Evolutionary conservation across 1,140 invertebrate genomes (phyloP).

Genomic region (Temnothorax nylanderi): DNA sequence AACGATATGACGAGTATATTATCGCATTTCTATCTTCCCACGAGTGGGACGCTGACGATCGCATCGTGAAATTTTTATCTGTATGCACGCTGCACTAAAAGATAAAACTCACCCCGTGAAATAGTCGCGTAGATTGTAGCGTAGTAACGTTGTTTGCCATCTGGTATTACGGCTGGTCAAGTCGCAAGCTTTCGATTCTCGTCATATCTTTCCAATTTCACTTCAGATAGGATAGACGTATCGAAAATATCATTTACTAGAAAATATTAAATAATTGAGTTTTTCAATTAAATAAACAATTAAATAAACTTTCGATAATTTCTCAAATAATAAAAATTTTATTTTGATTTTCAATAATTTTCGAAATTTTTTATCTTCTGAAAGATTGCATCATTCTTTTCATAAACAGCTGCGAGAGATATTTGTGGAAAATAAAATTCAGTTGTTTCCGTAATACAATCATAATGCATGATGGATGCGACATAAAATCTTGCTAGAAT

Average conservation of each 20-base stretch:
- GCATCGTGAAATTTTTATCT: constrained; percentile 50
- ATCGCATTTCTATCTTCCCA: constrained; percentile 26
- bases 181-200: constrained; percentile 20
- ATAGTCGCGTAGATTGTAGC: constrained; percentile 37
- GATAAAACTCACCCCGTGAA: constrained; percentile 29
- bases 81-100: constrained; percentile 17
- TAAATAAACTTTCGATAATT: background rate
- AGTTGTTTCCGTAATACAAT: background rate
- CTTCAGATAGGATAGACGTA: background rate
- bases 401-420: background rate
- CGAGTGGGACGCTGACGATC: constrained; percentile 16
- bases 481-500: constrained; percentile 1
- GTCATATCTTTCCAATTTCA: background rate
- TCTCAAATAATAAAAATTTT: background rate
- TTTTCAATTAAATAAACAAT: background rate
- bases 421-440: background rate
- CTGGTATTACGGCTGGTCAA: constrained; percentile 49
- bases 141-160: constrained; percentile 43
- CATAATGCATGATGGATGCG: background rate
- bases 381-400: background rate
- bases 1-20: constrained; percentile 35
- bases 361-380: background rate
- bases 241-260: background rate
- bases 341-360: background rate
- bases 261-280: background rate